Conservation (phyloP, 2,113 vertebrate species). For the Dipodomys stephensi region DNA sequence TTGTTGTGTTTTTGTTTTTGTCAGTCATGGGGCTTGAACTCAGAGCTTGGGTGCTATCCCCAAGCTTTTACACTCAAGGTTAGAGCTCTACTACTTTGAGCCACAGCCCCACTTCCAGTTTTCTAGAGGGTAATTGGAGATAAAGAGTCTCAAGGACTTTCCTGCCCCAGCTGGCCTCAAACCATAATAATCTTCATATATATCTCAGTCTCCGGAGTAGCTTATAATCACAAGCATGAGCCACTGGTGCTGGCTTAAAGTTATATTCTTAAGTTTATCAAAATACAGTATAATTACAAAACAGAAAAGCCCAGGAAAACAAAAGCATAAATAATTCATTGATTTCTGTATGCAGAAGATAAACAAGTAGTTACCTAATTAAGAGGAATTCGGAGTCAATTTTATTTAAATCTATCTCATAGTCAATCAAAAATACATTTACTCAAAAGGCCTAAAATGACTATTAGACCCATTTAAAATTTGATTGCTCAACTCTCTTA, state of each 20-base stretch:
- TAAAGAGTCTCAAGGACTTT: too few relatives aligned
- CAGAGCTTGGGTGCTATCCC: too few relatives aligned
- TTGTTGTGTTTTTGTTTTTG: too few relatives aligned
- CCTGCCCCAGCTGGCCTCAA: too few relatives aligned
- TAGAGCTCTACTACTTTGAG: too few relatives aligned
- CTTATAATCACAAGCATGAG: too few relatives aligned
- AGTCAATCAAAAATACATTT: constrained; percentile 11
- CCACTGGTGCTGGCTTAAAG: background rate
- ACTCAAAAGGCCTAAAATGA: background rate
- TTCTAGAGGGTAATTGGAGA: too few relatives aligned
- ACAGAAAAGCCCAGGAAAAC: background rate
- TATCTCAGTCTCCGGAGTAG: too few relatives aligned
- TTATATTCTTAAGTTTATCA: background rate
- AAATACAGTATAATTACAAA: constrained; percentile 5
- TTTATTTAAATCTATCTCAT: constrained; percentile 13
- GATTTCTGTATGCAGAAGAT: background rate
- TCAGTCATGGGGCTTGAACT: too few relatives aligned
- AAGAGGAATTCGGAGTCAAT: constrained; percentile 3
- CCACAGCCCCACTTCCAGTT: too few relatives aligned
- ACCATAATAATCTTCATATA: too few relatives aligned
- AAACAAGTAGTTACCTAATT: background rate
- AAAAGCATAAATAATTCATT: constrained; percentile 16
- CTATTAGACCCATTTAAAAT: background rate
- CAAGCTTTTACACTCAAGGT: too few relatives aligned
- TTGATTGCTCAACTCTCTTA: background rate